These are phyloP conservation scores for Falco novaeseelandiae DNA, from an alignment of 2,797 vertebrate species.

Conservation along the genomic window DNA sequence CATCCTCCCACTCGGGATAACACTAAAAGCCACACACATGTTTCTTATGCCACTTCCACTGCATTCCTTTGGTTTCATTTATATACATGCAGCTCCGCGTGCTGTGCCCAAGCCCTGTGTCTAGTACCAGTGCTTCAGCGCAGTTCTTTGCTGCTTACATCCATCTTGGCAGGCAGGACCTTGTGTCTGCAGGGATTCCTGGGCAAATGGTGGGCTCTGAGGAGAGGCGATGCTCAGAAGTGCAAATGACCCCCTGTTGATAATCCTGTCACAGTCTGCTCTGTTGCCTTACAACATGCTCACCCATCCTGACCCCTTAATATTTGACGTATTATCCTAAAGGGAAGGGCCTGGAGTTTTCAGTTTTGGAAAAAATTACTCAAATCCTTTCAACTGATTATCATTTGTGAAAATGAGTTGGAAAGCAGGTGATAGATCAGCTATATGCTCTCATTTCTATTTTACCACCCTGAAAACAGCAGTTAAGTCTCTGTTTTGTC, in stretches of 20 bases:
- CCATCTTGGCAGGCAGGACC: neutral
- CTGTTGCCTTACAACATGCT: neutral
- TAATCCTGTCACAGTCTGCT: neutral
- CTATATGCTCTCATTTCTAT: neutral
- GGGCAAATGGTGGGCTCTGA: neutral
- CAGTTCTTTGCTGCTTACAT: neutral
- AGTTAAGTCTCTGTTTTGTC: neutral
- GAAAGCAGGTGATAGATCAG: neutral
- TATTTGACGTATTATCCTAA: neutral
- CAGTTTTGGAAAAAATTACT: neutral
- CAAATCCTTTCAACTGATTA: neutral
- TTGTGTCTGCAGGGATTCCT: neutral
- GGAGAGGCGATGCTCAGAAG: accelerated
- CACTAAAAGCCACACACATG: accelerated
- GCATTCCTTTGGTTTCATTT: neutral
- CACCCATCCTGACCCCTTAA: neutral
- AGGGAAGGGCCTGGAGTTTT: neutral
- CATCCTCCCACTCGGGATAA: neutral
- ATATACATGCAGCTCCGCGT: neutral
- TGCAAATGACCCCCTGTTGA: neutral
- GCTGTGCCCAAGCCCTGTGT: accelerated
- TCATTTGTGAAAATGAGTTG: neutral
- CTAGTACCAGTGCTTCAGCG: neutral
- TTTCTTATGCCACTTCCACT: neutral
- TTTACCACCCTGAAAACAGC: neutral